Evolutionary conservation across 2,113 vertebrate genomes (phyloP).

Genomic region (Verasper variegatus): DNA sequence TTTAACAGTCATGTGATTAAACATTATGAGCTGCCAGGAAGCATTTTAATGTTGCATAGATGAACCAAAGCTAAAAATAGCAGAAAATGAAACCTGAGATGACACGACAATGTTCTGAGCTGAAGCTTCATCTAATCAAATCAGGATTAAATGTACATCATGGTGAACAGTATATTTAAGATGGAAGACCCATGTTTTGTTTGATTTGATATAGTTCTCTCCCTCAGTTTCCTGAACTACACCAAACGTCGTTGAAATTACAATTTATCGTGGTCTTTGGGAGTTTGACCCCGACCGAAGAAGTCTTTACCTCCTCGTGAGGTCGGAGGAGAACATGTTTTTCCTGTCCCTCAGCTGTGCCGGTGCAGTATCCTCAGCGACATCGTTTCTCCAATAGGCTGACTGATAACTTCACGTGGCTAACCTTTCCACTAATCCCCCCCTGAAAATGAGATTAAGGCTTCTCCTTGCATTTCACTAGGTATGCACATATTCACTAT

Average conservation of each 20-base stretch:
- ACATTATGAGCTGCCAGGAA: neutral
- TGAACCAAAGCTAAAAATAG: conserved; percentile 8
- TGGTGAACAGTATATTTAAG: neutral
- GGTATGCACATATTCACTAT: conserved; percentile 65
- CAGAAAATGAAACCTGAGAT: conserved; percentile 25
- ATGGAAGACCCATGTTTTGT: neutral
- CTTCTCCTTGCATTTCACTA: conserved; percentile 66
- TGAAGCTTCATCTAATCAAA: neutral
- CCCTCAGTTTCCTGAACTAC: too few species aligned
- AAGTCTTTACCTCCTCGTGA: neutral
- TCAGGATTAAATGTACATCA: neutral
- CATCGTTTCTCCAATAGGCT: neutral
- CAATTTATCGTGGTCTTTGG: conserved; percentile 1
- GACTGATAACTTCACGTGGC: conserved; percentile 52
- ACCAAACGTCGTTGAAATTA: neutral
- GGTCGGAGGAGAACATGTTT: neutral
- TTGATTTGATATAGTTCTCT: too few species aligned
- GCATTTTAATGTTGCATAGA: conserved; percentile 7
- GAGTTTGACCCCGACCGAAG: neutral
- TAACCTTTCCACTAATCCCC: conserved; percentile 62
- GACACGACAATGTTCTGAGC: neutral
- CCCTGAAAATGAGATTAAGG: conserved; percentile 58
- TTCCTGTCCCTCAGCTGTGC: conserved; percentile 6
- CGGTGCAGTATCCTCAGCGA: conserved; percentile 29
- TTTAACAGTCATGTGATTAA: too few species aligned